phyloP scores from a whole-genome alignment of 2,113 vertebrate genomes.

The Cranoglanis bouderius region DNA sequence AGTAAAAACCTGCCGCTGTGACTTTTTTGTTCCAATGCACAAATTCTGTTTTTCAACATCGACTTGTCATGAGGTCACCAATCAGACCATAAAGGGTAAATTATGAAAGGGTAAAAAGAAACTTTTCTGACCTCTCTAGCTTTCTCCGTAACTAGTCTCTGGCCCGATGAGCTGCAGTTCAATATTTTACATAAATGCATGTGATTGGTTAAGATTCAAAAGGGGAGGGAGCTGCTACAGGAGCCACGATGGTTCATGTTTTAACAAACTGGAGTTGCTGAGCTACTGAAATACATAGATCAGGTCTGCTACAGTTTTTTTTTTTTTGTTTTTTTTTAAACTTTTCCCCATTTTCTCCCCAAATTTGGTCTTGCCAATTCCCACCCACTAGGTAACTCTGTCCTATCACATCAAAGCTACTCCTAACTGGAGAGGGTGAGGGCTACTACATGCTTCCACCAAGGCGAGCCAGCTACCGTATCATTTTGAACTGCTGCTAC shows the following conservation, averaged over 20 bases:
- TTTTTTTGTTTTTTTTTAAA: too few relatives aligned
- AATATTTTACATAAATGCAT: too few relatives aligned
- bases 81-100: not conserved
- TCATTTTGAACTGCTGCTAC: not conserved
- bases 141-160: not conserved
- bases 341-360: not conserved
- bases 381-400: not conserved
- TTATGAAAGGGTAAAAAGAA: too few relatives aligned
- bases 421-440: not conserved
- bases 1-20: not conserved
- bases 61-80: not conserved
- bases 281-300: too few relatives aligned
- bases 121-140: not conserved
- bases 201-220: not conserved
- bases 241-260: not conserved
- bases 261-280: too few relatives aligned
- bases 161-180: too few relatives aligned
- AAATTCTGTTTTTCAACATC: not conserved
- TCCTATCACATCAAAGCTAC: not conserved
- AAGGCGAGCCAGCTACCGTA: not conserved
- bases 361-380: not conserved
- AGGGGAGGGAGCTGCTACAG: not conserved
- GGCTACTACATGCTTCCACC: not conserved
- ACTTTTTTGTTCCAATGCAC: not conserved
- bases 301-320: too few relatives aligned